These are phyloP conservation scores for Ooceraea biroi DNA, from an alignment of 1,140 invertebrate species.

Conservation along the genomic window DNA sequence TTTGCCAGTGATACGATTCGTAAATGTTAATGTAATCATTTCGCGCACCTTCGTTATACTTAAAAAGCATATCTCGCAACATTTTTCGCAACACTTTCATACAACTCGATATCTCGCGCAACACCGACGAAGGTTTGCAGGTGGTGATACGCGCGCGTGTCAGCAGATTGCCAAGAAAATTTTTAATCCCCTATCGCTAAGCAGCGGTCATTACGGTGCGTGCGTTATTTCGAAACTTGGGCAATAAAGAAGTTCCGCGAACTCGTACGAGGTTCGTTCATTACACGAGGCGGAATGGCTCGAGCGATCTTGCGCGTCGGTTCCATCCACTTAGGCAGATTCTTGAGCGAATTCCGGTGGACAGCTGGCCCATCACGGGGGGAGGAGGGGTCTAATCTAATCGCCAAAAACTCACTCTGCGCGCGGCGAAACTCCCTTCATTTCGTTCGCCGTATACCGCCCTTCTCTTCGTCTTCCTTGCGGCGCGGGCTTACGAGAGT, in stretches of 20 bases:
- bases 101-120: background rate
- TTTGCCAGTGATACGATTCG: no score
- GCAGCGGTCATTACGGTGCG: slow-evolving; percentile 58
- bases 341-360: slow-evolving; percentile 79
- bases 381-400: no score
- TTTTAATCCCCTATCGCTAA: slow-evolving; percentile 67
- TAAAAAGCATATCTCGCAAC: background rate
- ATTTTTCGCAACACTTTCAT: background rate
- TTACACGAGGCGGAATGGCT: slow-evolving; percentile 69
- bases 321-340: slow-evolving; percentile 81
- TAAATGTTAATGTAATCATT: background rate
- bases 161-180: slow-evolving; percentile 44
- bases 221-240: slow-evolving; percentile 67
- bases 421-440: slow-evolving; percentile 79
- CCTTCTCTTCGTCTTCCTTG: slow-evolving; percentile 63
- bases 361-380: slow-evolving; percentile 81
- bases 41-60: background rate
- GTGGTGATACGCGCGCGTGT: background rate
- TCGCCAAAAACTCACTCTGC: slow-evolving; percentile 81
- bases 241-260: slow-evolving; percentile 76
- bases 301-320: slow-evolving; percentile 70
- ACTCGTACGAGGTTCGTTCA: slow-evolving; percentile 72
- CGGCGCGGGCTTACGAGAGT: slow-evolving; percentile 76
- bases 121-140: background rate
- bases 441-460: slow-evolving; percentile 69